A percentile compares a stretch with the other conserved stretches of the same genome.
These are phyloP conservation scores for Lymantria dispar DNA, from an alignment of 2,888 invertebrate genomes.

Conservation along the genomic window DNA sequence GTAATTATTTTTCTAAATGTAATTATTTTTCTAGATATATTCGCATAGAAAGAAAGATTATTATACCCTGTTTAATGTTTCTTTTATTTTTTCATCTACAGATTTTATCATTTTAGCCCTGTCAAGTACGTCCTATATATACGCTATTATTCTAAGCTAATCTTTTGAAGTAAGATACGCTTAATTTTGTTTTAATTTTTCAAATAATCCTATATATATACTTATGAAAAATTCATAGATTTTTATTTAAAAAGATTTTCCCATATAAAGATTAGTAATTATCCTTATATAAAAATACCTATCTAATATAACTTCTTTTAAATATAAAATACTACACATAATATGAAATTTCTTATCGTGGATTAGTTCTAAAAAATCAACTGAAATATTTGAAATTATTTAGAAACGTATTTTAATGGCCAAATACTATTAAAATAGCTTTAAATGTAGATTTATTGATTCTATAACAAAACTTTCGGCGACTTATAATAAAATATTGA, in stretches of 20 bases:
- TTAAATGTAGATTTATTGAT: constrained; percentile 14
- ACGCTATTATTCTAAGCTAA: constrained; percentile 27
- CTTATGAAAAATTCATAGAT: background rate
- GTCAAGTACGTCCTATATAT: constrained; percentile 54
- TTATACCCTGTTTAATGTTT: background rate
- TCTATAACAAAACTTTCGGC: constrained; percentile 11
- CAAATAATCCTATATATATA: background rate
- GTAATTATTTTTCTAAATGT: background rate
- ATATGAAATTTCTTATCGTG: background rate
- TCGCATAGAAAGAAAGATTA: too few relatives aligned
- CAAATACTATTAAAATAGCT: constrained; percentile 31
- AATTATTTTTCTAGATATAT: background rate
- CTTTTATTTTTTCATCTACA: background rate
- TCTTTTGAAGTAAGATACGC: constrained; percentile 18
- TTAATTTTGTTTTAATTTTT: constrained; percentile 8
- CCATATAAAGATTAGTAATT: background rate
- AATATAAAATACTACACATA: background rate
- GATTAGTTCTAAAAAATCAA: background rate
- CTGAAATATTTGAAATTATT: constrained; percentile 21
- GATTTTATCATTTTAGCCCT: constrained; percentile 45
- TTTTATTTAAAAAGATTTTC: background rate
- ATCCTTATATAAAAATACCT: background rate
- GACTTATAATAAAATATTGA: background rate
- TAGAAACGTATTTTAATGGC: constrained; percentile 32
- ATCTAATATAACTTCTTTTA: background rate